Base-by-base conservation (phyloP, 2,888 invertebrate genomes). In the Rutpela maculata region DNA sequence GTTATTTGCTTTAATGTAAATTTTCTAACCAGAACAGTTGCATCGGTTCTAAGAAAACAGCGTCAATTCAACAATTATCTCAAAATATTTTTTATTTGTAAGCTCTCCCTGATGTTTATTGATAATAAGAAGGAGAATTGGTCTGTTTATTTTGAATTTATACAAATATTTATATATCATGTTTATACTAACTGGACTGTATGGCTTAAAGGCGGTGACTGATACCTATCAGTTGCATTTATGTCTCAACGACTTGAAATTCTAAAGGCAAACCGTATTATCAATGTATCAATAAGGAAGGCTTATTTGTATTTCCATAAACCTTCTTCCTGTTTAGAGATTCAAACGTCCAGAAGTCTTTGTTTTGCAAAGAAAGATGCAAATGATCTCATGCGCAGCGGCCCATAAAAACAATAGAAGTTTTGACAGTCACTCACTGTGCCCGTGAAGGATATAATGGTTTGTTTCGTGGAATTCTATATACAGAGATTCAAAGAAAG, bases 371-470 rank as follows among this genome's bases (percentile, higher is more conserved):
- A 67, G 26, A n/a, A 26, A 67, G 26, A 67, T 55, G 50, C 26
- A 55, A 50, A 55, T 55, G 59, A 59, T 65, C 10, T 50, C 19
- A 67, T 50, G 55, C n/a, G 67, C 55, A 67, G 10, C 26, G 38
- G 67, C 38, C 67, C 67, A 55, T 18, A 67, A 67, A 26, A 67
- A 67, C 55, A 67, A 67, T 38, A 50, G 67, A 9, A 17, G 26
- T 67, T 67, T 67, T 55, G 67, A 55, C 67, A 67, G 55, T 22
- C 67, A 55, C 22, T 57, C 12, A 43, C 43, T 50, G 50, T 50
- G 50, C 6, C 50, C n/a, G 3, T 15, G n/a, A 50, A 50, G 6
- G n/a, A 50, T n/a, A 50, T 50, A 50, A 50, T n/a, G 5, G 50
- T 50, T 26, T 4, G 50, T 15, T 50, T 50, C 50, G n/a, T 50